These are phyloP conservation scores for Euphydryas editha DNA, from an alignment of 2,888 invertebrate genomes.

Conservation along the genomic window DNA sequence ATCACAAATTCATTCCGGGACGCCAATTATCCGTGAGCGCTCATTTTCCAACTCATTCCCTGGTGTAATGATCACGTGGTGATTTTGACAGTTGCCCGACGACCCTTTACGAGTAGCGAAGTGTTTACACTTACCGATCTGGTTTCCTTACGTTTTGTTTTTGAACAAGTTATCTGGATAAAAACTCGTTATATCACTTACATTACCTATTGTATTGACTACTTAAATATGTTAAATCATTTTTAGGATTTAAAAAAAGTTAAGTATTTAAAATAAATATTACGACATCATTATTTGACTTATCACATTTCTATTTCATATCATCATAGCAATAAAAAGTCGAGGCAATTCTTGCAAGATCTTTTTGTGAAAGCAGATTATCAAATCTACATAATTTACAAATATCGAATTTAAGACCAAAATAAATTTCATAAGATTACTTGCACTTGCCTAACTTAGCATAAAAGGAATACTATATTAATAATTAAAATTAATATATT, in stretches of 20 bases:
- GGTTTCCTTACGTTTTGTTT: slow-evolving; percentile 13
- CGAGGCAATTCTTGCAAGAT: no score
- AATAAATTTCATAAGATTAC: no score
- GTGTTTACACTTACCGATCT: slow-evolving; percentile 43
- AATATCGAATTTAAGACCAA: no score
- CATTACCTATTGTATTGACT: no score
- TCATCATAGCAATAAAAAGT: no score
- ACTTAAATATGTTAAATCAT: no score
- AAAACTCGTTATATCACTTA: not conserved
- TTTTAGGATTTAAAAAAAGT: no score
- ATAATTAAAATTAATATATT: not conserved
- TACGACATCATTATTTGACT: no score
- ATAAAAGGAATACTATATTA: not conserved
- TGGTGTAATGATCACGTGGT: slow-evolving; percentile 81
- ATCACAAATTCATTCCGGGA: slow-evolving; percentile 76
- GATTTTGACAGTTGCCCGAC: slow-evolving; percentile 77
- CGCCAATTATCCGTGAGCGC: slow-evolving; percentile 79
- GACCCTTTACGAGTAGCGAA: slow-evolving; percentile 47
- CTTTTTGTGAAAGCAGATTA: no score
- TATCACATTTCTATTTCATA: no score
- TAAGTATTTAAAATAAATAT: no score
- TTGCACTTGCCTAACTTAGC: not conserved
- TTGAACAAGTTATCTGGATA: not conserved
- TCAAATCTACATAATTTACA: no score
- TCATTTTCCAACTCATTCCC: slow-evolving; percentile 81